Conservation (phyloP, 2,113 vertebrate genomes). For the Cebus imitator region DNA sequence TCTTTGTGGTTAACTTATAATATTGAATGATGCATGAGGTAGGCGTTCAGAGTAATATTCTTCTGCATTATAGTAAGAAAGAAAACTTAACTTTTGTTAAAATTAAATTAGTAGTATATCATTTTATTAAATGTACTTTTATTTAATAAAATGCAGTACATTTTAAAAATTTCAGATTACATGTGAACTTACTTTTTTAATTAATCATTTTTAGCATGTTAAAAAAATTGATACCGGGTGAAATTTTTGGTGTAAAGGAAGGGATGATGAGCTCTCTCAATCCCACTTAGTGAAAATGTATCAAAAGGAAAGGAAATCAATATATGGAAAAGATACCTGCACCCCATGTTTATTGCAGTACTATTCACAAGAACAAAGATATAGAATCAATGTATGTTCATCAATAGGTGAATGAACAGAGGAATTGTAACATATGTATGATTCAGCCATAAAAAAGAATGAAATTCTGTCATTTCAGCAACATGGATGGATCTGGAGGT, state of each 20-base stretch:
- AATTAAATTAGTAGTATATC: too few species aligned
- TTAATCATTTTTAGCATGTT: too few species aligned
- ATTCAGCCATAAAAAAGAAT: background rate
- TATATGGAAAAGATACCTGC: background rate
- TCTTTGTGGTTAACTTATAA: too few species aligned
- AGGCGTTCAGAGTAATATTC: too few species aligned
- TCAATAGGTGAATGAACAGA: background rate
- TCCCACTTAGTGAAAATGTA: background rate
- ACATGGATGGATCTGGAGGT: background rate
- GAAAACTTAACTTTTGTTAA: too few species aligned
- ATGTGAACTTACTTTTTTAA: too few species aligned
- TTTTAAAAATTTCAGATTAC: too few species aligned
- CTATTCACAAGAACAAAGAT: background rate
- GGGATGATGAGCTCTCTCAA: background rate
- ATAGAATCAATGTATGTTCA: background rate
- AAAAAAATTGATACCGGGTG: background rate
- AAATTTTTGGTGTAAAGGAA: background rate
- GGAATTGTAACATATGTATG: too few species aligned
- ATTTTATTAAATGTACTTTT: too few species aligned
- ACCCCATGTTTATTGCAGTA: background rate
- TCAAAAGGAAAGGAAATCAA: background rate
- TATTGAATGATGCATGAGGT: too few species aligned
- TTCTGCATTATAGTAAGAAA: too few species aligned
- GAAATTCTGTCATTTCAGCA: background rate
- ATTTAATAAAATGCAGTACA: too few species aligned